Evolutionary conservation across 2,113 vertebrate species (phyloP).

Genomic region (Centropus bengalensis): DNA sequence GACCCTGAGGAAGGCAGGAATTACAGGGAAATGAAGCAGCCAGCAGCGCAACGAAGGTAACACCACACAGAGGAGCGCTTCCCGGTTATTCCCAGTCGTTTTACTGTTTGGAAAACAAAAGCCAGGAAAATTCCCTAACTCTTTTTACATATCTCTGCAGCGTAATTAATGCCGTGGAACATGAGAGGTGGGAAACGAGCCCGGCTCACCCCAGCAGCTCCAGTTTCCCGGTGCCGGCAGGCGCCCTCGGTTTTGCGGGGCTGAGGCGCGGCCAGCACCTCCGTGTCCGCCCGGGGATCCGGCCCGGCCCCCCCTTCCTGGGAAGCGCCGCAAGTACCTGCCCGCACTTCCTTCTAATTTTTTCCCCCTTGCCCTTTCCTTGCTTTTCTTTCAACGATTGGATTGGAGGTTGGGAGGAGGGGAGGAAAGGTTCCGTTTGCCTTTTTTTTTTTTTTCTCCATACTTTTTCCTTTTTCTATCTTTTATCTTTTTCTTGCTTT

Average conservation of each 20-base stretch:
- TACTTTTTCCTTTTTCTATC: too few species aligned
- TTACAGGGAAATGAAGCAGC: neutral
- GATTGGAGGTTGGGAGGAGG: too few species aligned
- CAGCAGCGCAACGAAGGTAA: neutral
- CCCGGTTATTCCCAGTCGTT: neutral
- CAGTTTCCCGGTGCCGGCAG: neutral
- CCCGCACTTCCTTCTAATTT: neutral
- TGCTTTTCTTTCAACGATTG: too few species aligned
- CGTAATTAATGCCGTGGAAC: neutral
- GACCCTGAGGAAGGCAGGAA: neutral
- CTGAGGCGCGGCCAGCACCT: neutral
- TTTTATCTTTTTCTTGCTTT: too few species aligned
- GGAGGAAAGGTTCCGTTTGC: too few species aligned
- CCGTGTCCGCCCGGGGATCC: neutral
- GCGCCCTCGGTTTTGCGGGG: neutral
- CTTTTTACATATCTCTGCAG: fast-evolving
- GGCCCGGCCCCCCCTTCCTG: neutral
- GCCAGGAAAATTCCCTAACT: neutral
- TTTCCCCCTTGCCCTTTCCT: too few species aligned
- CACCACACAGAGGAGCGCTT: fast-evolving
- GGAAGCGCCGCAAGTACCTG: neutral
- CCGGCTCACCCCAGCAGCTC: neutral
- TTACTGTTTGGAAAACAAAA: neutral
- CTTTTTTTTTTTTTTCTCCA: too few species aligned
- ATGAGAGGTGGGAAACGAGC: neutral